Evolutionary conservation across 2,888 invertebrate genomes (phyloP).

Genomic region (Atrina japonica): DNA sequence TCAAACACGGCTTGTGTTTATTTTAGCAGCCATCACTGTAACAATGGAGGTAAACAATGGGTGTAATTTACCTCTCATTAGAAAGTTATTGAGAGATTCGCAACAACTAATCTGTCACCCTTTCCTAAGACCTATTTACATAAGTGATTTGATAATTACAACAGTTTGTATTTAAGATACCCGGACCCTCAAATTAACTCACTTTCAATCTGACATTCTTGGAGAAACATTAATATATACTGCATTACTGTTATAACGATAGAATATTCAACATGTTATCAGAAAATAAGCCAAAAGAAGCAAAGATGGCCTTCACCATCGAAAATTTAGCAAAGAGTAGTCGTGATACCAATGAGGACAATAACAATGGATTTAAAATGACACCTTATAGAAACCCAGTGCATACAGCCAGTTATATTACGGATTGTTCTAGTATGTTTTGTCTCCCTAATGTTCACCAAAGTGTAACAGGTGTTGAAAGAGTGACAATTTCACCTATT

Average conservation of each 20-base stretch:
- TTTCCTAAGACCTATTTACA: slow-evolving; percentile 16
- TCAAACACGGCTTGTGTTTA: slow-evolving; percentile 26
- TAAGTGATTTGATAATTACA: slow-evolving; percentile 21
- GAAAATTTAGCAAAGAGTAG: slow-evolving; percentile 42
- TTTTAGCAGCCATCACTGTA: slow-evolving; percentile 14
- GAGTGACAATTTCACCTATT: background rate
- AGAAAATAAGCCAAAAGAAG: slow-evolving; percentile 3
- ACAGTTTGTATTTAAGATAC: slow-evolving; percentile 15
- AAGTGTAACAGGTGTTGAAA: background rate
- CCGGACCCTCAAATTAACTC: background rate
- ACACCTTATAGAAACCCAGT: background rate
- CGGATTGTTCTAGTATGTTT: slow-evolving; percentile 1
- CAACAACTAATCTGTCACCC: slow-evolving; percentile 23
- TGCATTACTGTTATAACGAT: background rate
- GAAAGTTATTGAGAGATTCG: background rate
- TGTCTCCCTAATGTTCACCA: background rate
- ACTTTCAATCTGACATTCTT: background rate
- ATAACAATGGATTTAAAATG: background rate
- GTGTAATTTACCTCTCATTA: slow-evolving; percentile 23
- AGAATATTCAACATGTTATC: slow-evolving; percentile 8
- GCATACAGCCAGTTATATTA: background rate
- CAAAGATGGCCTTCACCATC: slow-evolving; percentile 37
- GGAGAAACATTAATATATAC: background rate
- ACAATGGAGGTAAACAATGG: slow-evolving; percentile 20
- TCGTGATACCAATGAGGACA: slow-evolving; percentile 14